Percentiles rank a stretch among this genome's conserved stretches.
These are phyloP conservation scores for Macroramphosus scolopax DNA, from an alignment of 2,797 vertebrate genomes.

Conservation along the genomic window DNA sequence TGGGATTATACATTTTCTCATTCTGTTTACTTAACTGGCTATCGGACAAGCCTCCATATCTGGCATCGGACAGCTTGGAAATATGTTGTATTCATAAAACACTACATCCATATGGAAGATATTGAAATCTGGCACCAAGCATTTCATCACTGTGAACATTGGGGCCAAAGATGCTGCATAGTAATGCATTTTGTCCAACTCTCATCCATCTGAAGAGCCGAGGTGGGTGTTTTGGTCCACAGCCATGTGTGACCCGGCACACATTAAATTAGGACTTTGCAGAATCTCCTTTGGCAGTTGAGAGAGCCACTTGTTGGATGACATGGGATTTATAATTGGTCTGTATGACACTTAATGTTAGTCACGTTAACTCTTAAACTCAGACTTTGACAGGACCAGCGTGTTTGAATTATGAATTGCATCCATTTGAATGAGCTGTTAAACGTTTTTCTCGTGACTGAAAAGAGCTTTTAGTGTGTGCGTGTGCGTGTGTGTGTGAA, in stretches of 20 bases:
- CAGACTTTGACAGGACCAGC: no score
- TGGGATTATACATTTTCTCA: slow-evolving; percentile 50
- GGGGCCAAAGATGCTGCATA: slow-evolving; percentile 4
- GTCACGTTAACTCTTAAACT: slow-evolving; percentile 23
- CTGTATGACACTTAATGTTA: slow-evolving; percentile 17
- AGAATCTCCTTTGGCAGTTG: slow-evolving; percentile 22
- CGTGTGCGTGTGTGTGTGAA: slow-evolving; percentile 11
- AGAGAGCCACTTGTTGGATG: slow-evolving; percentile 35
- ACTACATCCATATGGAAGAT: slow-evolving; percentile 54
- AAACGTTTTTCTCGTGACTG: no score
- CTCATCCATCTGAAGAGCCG: slow-evolving; percentile 44
- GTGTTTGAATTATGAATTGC: no score
- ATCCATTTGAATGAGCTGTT: no score
- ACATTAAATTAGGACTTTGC: slow-evolving; percentile 24
- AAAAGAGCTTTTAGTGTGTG: slow-evolving; percentile 9
- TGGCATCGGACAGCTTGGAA: slow-evolving; percentile 35
- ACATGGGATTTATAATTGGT: slow-evolving; percentile 22
- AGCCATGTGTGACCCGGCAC: slow-evolving; percentile 20
- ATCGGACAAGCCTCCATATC: slow-evolving; percentile 18
- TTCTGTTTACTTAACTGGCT: slow-evolving; percentile 31
- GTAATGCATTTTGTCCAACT: slow-evolving; percentile 1
- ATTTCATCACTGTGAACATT: slow-evolving; percentile 29
- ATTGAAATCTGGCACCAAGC: slow-evolving; percentile 55
- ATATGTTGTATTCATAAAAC: slow-evolving; percentile 25
- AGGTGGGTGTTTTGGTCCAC: slow-evolving; percentile 19